Evolutionary conservation across 1,140 invertebrate genomes (phyloP), one percentile per base, ranked within the genome.

Genomic region (Brachionus rubens): DNA sequence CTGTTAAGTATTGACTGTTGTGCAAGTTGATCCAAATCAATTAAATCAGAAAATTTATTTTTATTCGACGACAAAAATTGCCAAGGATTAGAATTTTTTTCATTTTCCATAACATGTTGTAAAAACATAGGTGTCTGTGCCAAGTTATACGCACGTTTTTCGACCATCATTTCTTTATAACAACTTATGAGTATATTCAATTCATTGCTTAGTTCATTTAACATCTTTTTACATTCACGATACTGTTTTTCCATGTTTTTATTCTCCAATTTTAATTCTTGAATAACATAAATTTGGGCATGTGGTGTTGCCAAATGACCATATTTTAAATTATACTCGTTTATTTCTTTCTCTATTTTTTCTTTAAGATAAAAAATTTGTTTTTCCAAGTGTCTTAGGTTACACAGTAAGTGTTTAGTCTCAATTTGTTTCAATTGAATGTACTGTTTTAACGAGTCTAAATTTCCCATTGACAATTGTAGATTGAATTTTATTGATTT

Each of bases 41-140:
- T 41, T 14, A 36, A 40, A 6, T 86, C 7, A 93, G 90, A 36
- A 93, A 90, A 2, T 89, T 89, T n/a, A n/a, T n/a, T 0, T 84
- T 80, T 33, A 90, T 88, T 40, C 89, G 81, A 77, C 48, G 78
- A 56, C 56, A 48, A 26, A 12, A 77, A 36, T 7, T 72, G 40
- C 70, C 47, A 56, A 14, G 54, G 77, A 21, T 28, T 41, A 21
- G 65, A n/a, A n/a, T n/a, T 54, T 16, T 79, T 67, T 30, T 67
- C 26, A 77, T 67, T 70, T 65, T 72, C 19, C 28, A 76, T 50
- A 80, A 72, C 50, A 72, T 72, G 24, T 28, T 72, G 68, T 3
- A 65, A 36, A 46, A 65, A 65, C 40, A 65, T 43, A 43, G 59
- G 59, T 12, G 59, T 65, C 43, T 65, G 59, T n/a, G 59, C 59